Evolutionary conservation across 2,888 invertebrate species (phyloP).

Genomic region (Protonemura montana): DNA sequence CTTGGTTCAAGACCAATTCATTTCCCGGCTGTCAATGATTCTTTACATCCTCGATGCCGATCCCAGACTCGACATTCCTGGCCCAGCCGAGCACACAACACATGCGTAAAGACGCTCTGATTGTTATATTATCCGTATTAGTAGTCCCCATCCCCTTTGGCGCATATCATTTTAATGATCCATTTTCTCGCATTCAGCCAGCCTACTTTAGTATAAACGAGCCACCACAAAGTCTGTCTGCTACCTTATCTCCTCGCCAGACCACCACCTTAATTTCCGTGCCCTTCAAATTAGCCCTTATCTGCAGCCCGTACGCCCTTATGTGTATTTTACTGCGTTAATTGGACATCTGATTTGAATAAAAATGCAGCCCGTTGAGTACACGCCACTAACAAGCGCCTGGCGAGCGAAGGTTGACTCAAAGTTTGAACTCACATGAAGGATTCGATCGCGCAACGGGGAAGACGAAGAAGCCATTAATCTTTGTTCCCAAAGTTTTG

Average conservation of each 20-base stretch:
- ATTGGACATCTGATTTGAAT: background rate
- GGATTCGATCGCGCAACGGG: background rate
- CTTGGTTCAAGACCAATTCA: background rate
- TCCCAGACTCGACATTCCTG: background rate
- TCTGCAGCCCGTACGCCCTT: background rate
- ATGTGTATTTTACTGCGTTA: background rate
- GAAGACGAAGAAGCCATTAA: slow-evolving; percentile 29
- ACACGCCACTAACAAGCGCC: background rate
- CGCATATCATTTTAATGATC: background rate
- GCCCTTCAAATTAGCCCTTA: background rate
- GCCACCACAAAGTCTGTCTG: background rate
- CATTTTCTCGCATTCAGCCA: background rate
- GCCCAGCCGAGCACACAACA: background rate
- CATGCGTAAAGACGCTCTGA: background rate
- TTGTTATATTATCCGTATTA: background rate
- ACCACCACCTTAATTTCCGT: background rate
- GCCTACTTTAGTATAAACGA: background rate
- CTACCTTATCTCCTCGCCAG: background rate
- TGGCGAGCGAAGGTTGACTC: background rate
- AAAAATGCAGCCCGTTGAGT: background rate
- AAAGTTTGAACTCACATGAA: background rate
- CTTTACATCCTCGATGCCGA: background rate
- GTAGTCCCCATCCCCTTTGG: background rate
- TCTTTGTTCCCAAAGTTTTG: slow-evolving; percentile 38
- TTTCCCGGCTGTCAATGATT: background rate